Base-by-base conservation (phyloP, 2,113 vertebrate genomes). In the Apus apus region DNA sequence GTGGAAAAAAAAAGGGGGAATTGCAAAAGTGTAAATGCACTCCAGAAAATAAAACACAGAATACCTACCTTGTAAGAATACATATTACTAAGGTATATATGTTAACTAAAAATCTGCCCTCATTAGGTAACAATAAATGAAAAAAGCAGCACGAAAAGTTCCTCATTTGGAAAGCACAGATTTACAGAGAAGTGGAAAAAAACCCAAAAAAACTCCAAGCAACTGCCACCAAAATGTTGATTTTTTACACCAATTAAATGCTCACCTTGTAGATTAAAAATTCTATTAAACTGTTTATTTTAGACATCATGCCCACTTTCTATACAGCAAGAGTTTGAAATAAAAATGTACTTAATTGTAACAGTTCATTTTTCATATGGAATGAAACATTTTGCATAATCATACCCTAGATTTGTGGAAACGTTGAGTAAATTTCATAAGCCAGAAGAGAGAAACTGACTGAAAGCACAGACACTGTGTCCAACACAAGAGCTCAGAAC, bases 261-360 rank as follows among this genome's bases (percentile, higher is more conserved):
- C 68, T 95, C 93, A 73, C 74, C 91, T 87, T 96, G 72, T 90
- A 85, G 75, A 92, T 96, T 95, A 93, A 96, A 97, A 97, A 93
- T 43, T 87, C 92, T 93, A 90, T 87, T 95, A 94, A 96, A 92
- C 27, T 43, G 32, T 94, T 96, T 84, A 96, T 87, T 97, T 80
- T 80, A 65, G 43, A 95, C 85, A 95, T 87, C 96, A 87, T 86
- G 93, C 85, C 43, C 46, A 1, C 66, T 90, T 94, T 95, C 95
- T 96, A 86, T 89, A 85, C 95, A 97, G 87, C 87, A 72, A 85
- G 85, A 93, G 45, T 71, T 62, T 84, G 90, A 84, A 92, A 75
- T 87, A 75, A 96, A 96, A 95, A 71, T 58, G 13, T 87, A 48
- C 61, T 94, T 90, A 36, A 36, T 92, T 8, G 17, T 45, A 72